A percentile compares a stretch with the other conserved stretches of the same genome.
These are phyloP conservation scores for Drosophila lacertosa DNA, from an alignment of 1,140 invertebrate species.

Conservation along the genomic window DNA sequence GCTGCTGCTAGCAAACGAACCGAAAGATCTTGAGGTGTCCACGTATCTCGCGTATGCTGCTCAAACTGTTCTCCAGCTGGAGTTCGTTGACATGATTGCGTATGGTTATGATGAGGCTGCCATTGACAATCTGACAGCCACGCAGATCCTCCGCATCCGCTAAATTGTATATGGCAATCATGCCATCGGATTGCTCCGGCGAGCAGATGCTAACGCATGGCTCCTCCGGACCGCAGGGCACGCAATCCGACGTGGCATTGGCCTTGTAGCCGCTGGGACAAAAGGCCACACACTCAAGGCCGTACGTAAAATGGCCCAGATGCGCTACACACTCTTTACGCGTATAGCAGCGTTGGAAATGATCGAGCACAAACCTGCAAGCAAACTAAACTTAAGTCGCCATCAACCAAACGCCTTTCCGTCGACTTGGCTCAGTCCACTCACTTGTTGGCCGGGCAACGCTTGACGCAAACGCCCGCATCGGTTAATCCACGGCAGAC, in stretches of 20 bases:
- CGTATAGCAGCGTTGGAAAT: constrained; percentile 66
- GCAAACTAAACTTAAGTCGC: constrained; percentile 3
- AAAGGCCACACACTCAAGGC: constrained; percentile 52
- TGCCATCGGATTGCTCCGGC: constrained; percentile 22
- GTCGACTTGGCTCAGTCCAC: constrained; percentile 14
- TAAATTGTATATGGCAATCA: constrained; percentile 54
- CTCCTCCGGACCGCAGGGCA: constrained; percentile 41
- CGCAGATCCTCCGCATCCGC: constrained; percentile 62
- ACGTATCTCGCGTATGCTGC: constrained; percentile 63
- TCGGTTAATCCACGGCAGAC: constrained; percentile 63
- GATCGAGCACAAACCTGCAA: constrained; percentile 60
- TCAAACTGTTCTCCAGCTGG: constrained; percentile 47
- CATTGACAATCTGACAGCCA: constrained; percentile 71
- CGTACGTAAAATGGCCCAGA: constrained; percentile 35
- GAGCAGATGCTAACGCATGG: constrained; percentile 62
- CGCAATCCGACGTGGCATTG: constrained; percentile 45
- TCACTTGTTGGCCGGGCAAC: constrained; percentile 67
- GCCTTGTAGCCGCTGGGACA: constrained; percentile 64
- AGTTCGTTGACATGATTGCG: constrained; percentile 56
- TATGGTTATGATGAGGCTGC: constrained; percentile 64
- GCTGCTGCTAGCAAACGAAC: constrained; percentile 22
- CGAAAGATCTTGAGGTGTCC: constrained; percentile 72
- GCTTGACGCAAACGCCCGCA: constrained; percentile 61
- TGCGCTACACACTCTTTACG: constrained; percentile 41
- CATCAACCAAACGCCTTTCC: neutral